A percentile compares a stretch with the other conserved stretches of the same genome.
Evolutionary conservation across 2,113 vertebrate species (phyloP).

Genomic region (Blennius ocellaris): DNA sequence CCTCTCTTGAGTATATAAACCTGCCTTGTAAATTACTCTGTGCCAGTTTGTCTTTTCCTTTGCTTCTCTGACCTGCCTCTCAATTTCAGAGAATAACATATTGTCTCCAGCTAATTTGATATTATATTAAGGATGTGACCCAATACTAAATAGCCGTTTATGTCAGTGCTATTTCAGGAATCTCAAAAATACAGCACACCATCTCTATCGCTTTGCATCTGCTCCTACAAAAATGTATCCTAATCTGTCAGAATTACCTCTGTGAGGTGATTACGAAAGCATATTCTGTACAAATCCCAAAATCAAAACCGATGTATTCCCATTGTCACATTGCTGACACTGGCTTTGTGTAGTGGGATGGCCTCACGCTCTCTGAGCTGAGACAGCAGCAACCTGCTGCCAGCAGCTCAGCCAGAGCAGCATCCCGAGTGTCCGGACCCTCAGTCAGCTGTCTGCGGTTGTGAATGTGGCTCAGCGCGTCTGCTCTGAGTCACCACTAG

Average conservation of each 20-base stretch:
- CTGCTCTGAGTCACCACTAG: background rate
- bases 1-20: no score
- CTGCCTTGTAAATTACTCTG: no score
- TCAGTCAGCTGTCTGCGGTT: constrained; percentile 28
- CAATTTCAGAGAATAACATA: no score
- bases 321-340: constrained; percentile 36
- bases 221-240: no score
- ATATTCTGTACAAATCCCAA: constrained; percentile 14
- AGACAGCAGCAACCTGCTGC: constrained; percentile 35
- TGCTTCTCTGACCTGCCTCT: no score
- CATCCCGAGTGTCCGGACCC: constrained; percentile 14
- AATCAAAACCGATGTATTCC: constrained; percentile 41
- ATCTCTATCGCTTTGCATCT: no score
- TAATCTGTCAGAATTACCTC: background rate
- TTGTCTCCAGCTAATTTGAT: no score
- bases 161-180: no score
- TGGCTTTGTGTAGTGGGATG: constrained; percentile 12
- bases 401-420: constrained; percentile 12
- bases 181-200: no score
- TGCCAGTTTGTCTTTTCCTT: no score
- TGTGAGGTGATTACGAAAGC: constrained; percentile 25
- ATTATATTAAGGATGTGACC: no score
- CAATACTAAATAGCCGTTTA: no score
- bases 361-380: constrained; percentile 26
- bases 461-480: background rate